Evolutionary conservation across 1,140 invertebrate genomes (phyloP), one percentile per base, ranked within the genome.

Genomic region (Scylla paramamosain): DNA sequence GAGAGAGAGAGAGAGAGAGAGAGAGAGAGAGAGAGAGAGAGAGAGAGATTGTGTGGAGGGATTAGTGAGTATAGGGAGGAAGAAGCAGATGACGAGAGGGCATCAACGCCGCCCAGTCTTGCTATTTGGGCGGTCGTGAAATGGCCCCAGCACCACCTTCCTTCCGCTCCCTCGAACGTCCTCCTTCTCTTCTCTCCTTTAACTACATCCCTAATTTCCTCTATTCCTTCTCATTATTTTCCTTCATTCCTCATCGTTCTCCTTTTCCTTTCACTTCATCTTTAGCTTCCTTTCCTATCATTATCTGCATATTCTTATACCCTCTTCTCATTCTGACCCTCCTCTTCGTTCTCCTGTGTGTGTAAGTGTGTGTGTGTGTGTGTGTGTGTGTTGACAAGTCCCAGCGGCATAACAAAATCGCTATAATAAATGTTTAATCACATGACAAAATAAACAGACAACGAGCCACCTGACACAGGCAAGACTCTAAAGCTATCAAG

Each of bases 391-490:
- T 59, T 16, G 16, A 16, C 31, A 87, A 32, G 28, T 12, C 0
- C 12, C 28, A 0, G 31, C 16, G 28, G 31, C 16, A 32, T 4
- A 87, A 28, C 0, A 46, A 59, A 67, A 93, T 77, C 83, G 25
- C 92, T 39, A 20, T 84, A 46, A 93, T 87, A 93, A 93, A 93
- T 93, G 92, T 93, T 93, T 93, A 93, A 87, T 93, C 86, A 87
- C 82, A 32, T 32, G 39, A 39, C 84, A 93, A 87, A 93, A 93
- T 93, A 93, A 93, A 93, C 83, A 93, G 82, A 28, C 46, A 46
- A 87, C 45, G 92, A 87, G 86, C 25, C 82, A 52, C 48, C 92
- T 84, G 84, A 84, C 82, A 93, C 32, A 46, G 92, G 83, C 39
- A 48, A 59, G 84, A 52, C 82, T 46, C 82, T 32, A 93, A 93